A percentile compares a stretch with the other conserved stretches of the same genome.
Evolutionary conservation across 2,888 invertebrate genomes (phyloP).

Genomic region (Ceratothoa steindachneri): DNA sequence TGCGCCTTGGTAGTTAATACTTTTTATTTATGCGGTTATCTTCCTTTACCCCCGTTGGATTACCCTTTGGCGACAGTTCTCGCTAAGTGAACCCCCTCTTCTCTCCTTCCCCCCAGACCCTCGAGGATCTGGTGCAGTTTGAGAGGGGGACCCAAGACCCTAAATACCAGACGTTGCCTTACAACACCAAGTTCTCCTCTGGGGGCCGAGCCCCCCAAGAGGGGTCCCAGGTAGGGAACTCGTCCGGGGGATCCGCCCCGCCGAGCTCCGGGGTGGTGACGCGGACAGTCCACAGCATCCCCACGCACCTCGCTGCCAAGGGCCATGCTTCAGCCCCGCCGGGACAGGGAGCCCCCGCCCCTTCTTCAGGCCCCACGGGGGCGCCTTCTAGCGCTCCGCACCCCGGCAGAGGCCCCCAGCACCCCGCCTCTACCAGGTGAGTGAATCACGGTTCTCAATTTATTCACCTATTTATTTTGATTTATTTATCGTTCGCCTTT

Average conservation of each 20-base stretch:
- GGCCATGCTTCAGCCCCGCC: slow-evolving; percentile 30
- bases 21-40: too few species aligned
- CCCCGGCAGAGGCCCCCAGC: background rate
- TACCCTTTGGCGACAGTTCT: too few species aligned
- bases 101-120: slow-evolving; percentile 1
- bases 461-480: too few species aligned
- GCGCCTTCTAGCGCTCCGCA: background rate
- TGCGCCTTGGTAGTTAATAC: too few species aligned
- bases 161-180: slow-evolving; percentile 86
- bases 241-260: background rate
- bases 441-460: too few species aligned
- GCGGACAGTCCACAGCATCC: slow-evolving; percentile 41
- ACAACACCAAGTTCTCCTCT: slow-evolving; percentile 71
- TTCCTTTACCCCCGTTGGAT: too few species aligned
- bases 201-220: background rate
- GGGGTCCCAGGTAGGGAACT: background rate
- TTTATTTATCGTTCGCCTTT: background rate
- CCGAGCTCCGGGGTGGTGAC: slow-evolving; percentile 11
- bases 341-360: too few species aligned
- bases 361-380: background rate
- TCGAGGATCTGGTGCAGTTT: slow-evolving; percentile 55
- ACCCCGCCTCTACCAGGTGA: background rate
- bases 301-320: slow-evolving; percentile 32
- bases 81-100: too few species aligned
- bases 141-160: slow-evolving; percentile 78